Base-by-base conservation (phyloP, 2,888 invertebrate genomes). In the Bimastos eiseni region DNA sequence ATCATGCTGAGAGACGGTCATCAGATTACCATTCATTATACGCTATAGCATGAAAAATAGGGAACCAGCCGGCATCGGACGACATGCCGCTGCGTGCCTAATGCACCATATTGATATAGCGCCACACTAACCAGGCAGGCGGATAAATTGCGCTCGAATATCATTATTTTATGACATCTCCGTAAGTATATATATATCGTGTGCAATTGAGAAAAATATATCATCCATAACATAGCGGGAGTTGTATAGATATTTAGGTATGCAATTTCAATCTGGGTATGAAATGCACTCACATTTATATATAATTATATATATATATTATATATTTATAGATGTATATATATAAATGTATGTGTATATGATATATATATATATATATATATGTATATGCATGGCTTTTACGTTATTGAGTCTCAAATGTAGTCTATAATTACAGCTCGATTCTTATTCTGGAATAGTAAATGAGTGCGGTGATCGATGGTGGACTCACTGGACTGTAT, bases 81-180 rank as follows among this genome's bases (percentile, higher is more conserved):
- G 70, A 70, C 70, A 70, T 70, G 70, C 70, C 70, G 70, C 70
- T 70, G 70, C 70, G 70, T 70, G 70, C 70, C 70, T 70, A 70
- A 70, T 70, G 70, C 70, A 70, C 70, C 70, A n/a, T 70, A 70
- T 70, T 70, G 70, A 70, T 70, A n/a, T 70, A 70, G 70, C 70
- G 70, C 70, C n/a, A 70, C 70, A 70, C 70, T 70, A 70, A 70
- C 70, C 70, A 70, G 70, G 70, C 70, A 70, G 70, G 30, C 70
- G 70, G 30, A 70, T n/a, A 70, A 70, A 70, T 70, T 70, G 70
- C 70, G 70, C 70, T 70, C 70, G 70, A n/a, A n/a, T 70, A n/a
- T 70, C 70, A 70, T 70, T 70, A 70, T 30, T 70, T 70, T 70
- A n/a, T 70, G 70, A 70, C 70, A 70, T 70, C 49, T 49, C 49